Evolutionary conservation across 1,140 invertebrate genomes (phyloP), one percentile per base, ranked within the genome.

Genomic region (Drosophila pallidifrons): DNA sequence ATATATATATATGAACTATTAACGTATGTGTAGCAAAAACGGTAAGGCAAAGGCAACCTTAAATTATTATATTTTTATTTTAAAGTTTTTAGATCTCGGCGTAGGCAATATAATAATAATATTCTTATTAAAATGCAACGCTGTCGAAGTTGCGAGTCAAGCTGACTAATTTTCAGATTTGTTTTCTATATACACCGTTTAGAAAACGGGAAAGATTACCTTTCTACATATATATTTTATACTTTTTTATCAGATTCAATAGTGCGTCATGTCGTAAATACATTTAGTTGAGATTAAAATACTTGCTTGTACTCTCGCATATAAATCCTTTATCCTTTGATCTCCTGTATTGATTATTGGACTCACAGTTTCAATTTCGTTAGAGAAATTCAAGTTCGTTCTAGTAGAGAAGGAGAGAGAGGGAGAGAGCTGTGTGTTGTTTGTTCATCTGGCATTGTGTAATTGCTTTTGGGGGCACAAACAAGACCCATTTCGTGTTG

Each of bases 381-480:
- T 15, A 60, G 70, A 54, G 64, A 38, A 68, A 59, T 58, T 16
- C 41, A 41, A 38, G 13, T 61, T 68, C 49, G 57, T 28, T 52
- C 7, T 6, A 32, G 30, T 32, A 32, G 7, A 32, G 30, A 32
- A 32, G 30, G 30, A 32, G 10, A 10, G 10, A 38, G 7, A 8
- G 35, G 7, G 35, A 38, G 7, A 38, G 10, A 7, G 7, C 8
- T 38, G 35, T 54, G 20, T 43, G 64, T 59, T 74, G 57, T 52
- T 74, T 68, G 45, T 74, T 74, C 49, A 60, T 68, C 57, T 46
- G 70, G 28, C 55, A 45, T 67, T 68, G 45, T 52, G 28, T 72
- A 45, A 51, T 66, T 72, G 43, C 25, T 72, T 49, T 72, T 72
- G n/a, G 57, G 65, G 65, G 35, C 57, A 61, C 55, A 46, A 57